These are phyloP conservation scores for Mactromeris polynyma DNA, from an alignment of 2,888 invertebrate genomes.

Conservation along the genomic window DNA sequence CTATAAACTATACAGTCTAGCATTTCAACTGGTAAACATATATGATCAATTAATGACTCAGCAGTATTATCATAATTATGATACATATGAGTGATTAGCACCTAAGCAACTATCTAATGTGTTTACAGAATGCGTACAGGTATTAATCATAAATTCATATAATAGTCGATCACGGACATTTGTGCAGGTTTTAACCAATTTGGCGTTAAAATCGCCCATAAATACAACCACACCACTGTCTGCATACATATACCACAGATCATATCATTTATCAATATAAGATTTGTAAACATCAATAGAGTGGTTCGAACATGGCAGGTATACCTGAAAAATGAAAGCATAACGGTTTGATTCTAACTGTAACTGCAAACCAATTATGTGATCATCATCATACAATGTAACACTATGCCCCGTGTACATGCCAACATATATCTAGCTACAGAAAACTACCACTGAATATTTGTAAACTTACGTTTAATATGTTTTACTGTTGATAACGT, in stretches of 20 bases:
- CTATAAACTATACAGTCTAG: constrained; percentile 24
- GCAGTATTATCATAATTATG: constrained; percentile 12
- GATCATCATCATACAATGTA: constrained; percentile 49
- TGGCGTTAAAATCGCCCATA: constrained; percentile 36
- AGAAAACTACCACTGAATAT: no score
- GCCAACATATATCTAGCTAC: no score
- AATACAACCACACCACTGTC: background rate
- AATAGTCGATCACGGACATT: background rate
- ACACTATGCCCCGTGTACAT: no score
- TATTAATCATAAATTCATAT: background rate
- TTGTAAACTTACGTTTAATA: no score
- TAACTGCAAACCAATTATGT: constrained; percentile 43
- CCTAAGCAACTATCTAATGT: background rate
- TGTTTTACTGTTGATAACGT: no score
- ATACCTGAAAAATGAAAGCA: background rate
- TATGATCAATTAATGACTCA: constrained; percentile 32
- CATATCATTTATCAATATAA: constrained; percentile 28
- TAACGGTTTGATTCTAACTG: background rate
- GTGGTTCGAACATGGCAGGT: constrained; percentile 30
- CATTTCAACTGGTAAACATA: constrained; percentile 18
- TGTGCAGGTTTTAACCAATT: background rate
- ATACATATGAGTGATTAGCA: background rate
- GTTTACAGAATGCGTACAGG: background rate
- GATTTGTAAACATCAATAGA: constrained; percentile 8
- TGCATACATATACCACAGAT: constrained; percentile 1